Percentiles rank a stretch among this genome's conserved stretches.
phyloP scores from a whole-genome alignment of 2,888 invertebrate species.

The Brenthis daphne region DNA sequence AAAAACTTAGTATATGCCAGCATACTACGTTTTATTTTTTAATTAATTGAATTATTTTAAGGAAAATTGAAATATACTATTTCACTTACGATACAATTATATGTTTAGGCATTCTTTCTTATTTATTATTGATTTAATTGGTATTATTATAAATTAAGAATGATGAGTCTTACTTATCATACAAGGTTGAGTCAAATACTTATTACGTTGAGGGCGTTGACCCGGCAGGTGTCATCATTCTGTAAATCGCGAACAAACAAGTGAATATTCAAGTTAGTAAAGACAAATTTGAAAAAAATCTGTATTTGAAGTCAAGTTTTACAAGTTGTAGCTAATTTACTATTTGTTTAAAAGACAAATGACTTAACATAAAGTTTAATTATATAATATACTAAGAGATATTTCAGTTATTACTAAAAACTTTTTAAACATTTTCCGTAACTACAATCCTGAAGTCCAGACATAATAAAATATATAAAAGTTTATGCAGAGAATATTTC shows the following conservation, averaged over 20 bases:
- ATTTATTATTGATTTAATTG: slow-evolving; percentile 1
- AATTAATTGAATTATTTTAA: too few relatives aligned
- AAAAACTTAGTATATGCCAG: background rate
- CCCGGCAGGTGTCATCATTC: slow-evolving; percentile 42
- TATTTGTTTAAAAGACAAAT: too few relatives aligned
- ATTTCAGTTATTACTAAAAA: background rate
- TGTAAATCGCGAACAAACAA: slow-evolving; percentile 37
- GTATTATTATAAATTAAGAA: slow-evolving; percentile 18
- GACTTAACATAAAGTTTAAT: too few relatives aligned
- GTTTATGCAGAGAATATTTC: slow-evolving; percentile 50
- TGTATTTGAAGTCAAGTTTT: too few relatives aligned
- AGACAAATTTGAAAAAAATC: slow-evolving; percentile 11
- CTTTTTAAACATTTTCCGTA: slow-evolving; percentile 10
- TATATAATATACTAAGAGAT: background rate
- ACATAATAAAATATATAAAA: slow-evolving; percentile 42
- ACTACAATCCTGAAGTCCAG: slow-evolving; percentile 23
- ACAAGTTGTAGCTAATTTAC: background rate
- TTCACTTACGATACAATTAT: background rate
- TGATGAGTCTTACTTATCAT: slow-evolving; percentile 34
- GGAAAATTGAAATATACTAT: background rate
- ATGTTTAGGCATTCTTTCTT: background rate
- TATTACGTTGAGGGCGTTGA: slow-evolving; percentile 42
- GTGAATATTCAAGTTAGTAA: slow-evolving; percentile 13
- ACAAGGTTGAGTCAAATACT: slow-evolving; percentile 43
- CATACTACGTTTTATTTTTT: background rate